These are phyloP conservation scores for Rhinolophus ferrumequinum DNA, from an alignment of 2,113 vertebrate species.

Conservation along the genomic window DNA sequence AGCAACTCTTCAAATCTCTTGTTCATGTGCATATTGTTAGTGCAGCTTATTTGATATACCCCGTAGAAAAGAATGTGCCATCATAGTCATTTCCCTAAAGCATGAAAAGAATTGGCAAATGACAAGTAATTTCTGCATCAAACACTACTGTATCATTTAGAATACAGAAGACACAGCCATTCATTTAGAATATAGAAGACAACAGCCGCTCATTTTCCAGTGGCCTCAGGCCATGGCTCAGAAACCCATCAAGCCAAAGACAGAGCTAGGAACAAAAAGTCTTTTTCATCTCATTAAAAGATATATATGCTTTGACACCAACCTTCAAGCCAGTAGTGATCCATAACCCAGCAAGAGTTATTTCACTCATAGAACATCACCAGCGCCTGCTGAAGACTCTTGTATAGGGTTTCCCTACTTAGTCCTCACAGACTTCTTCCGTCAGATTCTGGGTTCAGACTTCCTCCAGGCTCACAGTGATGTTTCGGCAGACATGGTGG, in stretches of 20 bases:
- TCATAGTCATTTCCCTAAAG: not conserved
- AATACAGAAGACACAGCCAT: not conserved
- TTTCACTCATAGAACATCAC: not conserved
- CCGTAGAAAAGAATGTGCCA: not conserved
- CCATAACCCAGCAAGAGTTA: not conserved
- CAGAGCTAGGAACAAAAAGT: not conserved
- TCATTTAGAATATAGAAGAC: not conserved
- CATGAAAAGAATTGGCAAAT: constrained; percentile 53
- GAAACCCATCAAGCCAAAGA: not conserved
- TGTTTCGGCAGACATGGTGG: not conserved
- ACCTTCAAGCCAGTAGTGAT: not conserved
- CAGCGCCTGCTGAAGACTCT: not conserved
- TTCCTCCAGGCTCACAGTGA: not conserved
- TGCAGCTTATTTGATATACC: constrained; percentile 32
- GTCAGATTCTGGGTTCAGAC: not conserved
- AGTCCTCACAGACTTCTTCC: not conserved
- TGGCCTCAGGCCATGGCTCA: not conserved
- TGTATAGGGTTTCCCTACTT: not conserved
- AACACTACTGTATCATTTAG: not conserved
- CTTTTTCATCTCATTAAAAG: not conserved
- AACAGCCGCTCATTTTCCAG: not conserved
- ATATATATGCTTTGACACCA: not conserved
- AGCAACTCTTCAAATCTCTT: not conserved
- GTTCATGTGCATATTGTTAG: not conserved
- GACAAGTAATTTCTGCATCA: constrained; percentile 41